Percentiles rank a stretch among this genome's conserved stretches.
phyloP scores from a whole-genome alignment of 2,113 vertebrate genomes.

The Alouatta palliata region DNA sequence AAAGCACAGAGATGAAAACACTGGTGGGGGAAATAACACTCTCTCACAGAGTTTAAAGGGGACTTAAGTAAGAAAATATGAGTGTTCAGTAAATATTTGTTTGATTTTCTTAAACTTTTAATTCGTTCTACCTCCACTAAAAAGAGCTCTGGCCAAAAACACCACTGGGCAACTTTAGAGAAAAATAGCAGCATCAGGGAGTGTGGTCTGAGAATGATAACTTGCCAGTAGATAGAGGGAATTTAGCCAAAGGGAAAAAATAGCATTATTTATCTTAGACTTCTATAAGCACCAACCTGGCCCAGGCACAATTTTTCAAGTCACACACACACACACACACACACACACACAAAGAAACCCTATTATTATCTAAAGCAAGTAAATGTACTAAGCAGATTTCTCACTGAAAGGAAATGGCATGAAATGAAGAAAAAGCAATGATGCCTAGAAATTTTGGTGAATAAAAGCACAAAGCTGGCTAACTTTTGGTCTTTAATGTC shows the following conservation, averaged over 20 bases:
- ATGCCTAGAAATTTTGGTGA: conserved; percentile 65
- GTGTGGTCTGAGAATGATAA: conserved; percentile 10
- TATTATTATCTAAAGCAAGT: conserved; percentile 67
- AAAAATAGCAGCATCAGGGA: background rate
- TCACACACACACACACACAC: background rate
- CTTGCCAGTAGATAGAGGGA: background rate
- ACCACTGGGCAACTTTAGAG: background rate
- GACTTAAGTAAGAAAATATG: background rate
- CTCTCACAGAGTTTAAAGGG: background rate
- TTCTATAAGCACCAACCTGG: conserved; percentile 25
- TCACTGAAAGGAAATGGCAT: conserved; percentile 60
- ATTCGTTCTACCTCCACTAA: conserved; percentile 35
- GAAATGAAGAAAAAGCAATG: conserved; percentile 63
- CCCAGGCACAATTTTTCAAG: conserved; percentile 44
- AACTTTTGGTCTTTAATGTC: conserved; percentile 59
- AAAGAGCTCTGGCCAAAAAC: background rate
- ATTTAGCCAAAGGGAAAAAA: conserved; percentile 19
- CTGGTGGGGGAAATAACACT: fast-evolving
- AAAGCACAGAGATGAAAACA: background rate
- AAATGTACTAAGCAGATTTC: conserved; percentile 16
- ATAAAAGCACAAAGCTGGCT: conserved; percentile 71
- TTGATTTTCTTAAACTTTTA: conserved; percentile 19
- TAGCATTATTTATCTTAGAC: conserved; percentile 32
- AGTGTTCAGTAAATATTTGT: conserved; percentile 46
- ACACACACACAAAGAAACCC: conserved; percentile 9